These are phyloP conservation scores for Argyrosomus japonicus DNA, from an alignment of 2,113 vertebrate species.

Conservation along the genomic window DNA sequence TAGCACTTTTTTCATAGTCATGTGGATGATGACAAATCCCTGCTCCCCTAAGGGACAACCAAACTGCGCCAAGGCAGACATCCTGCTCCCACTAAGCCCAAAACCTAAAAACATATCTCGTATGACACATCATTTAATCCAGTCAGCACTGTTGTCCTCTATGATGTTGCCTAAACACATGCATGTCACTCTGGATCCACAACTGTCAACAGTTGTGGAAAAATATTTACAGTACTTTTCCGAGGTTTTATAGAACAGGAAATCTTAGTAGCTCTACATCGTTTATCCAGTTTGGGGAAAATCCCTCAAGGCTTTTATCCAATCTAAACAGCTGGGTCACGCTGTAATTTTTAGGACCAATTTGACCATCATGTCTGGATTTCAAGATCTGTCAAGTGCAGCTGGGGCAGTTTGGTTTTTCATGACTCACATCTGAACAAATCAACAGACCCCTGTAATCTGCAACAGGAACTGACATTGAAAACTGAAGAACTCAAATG, in stretches of 20 bases:
- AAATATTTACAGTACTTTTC: not conserved
- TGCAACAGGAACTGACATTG: not conserved
- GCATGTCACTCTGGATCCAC: not conserved
- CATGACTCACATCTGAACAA: not conserved
- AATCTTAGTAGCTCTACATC: not conserved
- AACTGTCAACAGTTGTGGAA: not conserved
- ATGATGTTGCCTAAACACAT: slow-evolving; percentile 12
- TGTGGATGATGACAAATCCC: slow-evolving; percentile 35
- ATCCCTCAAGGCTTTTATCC: slow-evolving; percentile 14
- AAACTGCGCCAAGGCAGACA: slow-evolving; percentile 10
- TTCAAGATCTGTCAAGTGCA: slow-evolving; percentile 8
- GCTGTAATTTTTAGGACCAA: not conserved
- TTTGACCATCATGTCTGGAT: slow-evolving; percentile 21
- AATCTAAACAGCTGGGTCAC: slow-evolving; percentile 6
- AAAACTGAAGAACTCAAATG: not conserved
- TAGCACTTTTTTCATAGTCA: slow-evolving; percentile 9
- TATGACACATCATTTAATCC: slow-evolving; percentile 32
- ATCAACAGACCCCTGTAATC: not conserved
- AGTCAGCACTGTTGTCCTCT: slow-evolving; percentile 12
- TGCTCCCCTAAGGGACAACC: slow-evolving; percentile 23
- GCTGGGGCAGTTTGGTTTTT: slow-evolving; percentile 11
- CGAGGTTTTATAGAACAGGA: not conserved
- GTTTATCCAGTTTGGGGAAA: slow-evolving; percentile 8
- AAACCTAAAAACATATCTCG: not conserved
- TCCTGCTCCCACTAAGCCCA: slow-evolving; percentile 11